Base-by-base conservation (phyloP, 2,888 invertebrate species). In the Ophioninae sp. region DNA sequence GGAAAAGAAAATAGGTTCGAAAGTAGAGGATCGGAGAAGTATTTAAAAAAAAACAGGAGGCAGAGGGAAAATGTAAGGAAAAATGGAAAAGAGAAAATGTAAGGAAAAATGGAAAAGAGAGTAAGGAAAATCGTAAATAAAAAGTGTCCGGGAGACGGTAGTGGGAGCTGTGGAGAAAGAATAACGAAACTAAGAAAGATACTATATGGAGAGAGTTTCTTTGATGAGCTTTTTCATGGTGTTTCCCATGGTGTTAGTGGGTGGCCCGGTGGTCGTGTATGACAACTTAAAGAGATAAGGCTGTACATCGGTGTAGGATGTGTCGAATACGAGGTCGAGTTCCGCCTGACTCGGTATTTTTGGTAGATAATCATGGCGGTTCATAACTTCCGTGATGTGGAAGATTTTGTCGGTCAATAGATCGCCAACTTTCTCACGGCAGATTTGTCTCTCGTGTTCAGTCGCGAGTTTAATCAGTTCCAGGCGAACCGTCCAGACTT, bases 261-360 rank as follows among this genome's bases (percentile, higher is more conserved):
- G 95, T 78, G 97, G 96, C 79, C 96, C 97, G 61, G 96, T 95
- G 82, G 97, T 95, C 82, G 96, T 96, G 93, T 97, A 97, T 87
- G 96, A 96, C 90, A 99, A 96, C 94, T 98, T 98, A 94, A 98
- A 99, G 87, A 99, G 94, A 94, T 99, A 99, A 76, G 99, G 99
- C 93, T 99, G 99, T 76, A 99, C 97, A 93, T 99, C 99, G 0
- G 96, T 94, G 93, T 96, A 98, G 51, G 96, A 95, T 22, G 98
- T 98, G 93, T 99, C 99, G 93, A 99, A 99, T 87, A 99, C 96
- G 85, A 97, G 95, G 93, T 98, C 98, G 85, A 99, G 94, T 93
- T 99, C 98, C 23, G 96, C 96, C 92, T 97, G 97, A 92, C 96
- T 96, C 85, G 99, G 99, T 95, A 98, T 98, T 93, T 98, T 98